phyloP scores from a whole-genome alignment of 2,113 vertebrate species.

The Onychostruthus taczanowskii region DNA sequence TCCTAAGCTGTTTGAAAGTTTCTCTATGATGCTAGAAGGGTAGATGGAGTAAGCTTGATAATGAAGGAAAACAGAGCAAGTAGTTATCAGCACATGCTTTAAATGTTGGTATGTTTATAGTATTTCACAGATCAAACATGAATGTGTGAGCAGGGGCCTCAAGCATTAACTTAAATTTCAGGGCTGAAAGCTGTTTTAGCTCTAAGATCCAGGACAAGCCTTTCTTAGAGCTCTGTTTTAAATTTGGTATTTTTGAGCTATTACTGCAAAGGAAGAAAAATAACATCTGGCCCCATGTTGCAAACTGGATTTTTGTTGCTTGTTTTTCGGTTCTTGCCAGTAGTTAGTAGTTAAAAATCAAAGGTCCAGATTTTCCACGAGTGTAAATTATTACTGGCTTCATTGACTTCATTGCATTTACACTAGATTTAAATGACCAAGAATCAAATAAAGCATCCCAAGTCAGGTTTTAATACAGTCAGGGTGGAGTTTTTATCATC shows the following conservation, averaged over 20 bases:
- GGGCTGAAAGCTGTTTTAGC: background rate
- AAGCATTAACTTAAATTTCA: background rate
- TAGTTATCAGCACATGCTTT: background rate
- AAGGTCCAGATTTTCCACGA: conserved; percentile 3
- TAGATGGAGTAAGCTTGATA: background rate
- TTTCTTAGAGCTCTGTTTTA: background rate
- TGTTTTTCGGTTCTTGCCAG: background rate
- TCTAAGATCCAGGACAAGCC: background rate
- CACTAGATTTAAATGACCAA: background rate
- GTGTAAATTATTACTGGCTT: background rate
- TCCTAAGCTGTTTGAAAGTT: background rate
- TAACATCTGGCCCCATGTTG: background rate
- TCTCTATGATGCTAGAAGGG: background rate
- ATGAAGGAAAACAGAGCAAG: background rate
- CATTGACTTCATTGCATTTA: background rate
- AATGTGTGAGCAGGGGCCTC: background rate
- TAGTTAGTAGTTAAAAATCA: conserved; percentile 34
- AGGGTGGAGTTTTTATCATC: background rate
- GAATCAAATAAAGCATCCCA: background rate
- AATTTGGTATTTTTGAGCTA: background rate
- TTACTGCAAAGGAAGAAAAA: background rate
- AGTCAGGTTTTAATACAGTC: background rate
- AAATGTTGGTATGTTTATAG: background rate
- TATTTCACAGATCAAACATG: background rate
- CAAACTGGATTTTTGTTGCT: background rate